Conservation (phyloP, 2,797 vertebrate genomes). For the Somateria mollissima region DNA sequence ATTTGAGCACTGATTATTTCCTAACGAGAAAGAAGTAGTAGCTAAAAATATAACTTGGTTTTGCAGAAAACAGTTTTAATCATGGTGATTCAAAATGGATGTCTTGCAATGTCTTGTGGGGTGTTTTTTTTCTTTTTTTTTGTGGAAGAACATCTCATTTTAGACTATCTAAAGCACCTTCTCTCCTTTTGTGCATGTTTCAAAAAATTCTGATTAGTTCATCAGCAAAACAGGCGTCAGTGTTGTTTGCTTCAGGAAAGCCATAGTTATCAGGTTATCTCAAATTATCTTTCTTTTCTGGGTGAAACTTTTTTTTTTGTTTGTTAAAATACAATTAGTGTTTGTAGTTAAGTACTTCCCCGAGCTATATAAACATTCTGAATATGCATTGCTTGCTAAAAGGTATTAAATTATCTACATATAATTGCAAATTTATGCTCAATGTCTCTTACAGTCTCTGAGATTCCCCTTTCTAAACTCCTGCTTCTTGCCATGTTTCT, state of each 20-base stretch:
- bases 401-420: background rate
- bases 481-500: background rate
- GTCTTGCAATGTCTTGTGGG: background rate
- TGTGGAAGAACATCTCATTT: background rate
- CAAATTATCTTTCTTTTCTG: background rate
- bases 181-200: background rate
- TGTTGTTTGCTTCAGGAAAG: background rate
- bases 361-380: background rate
- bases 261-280: background rate
- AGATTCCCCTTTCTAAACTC: background rate
- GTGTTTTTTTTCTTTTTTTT: background rate
- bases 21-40: background rate
- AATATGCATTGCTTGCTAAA: background rate
- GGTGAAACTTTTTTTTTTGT: background rate
- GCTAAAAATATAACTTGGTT: background rate
- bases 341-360: background rate
- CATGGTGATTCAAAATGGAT: background rate
- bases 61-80: background rate
- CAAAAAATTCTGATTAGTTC: background rate
- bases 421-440: background rate
- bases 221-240: background rate
- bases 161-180: background rate
- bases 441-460: background rate
- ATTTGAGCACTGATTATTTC: background rate
- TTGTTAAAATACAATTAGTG: background rate